phyloP scores from a whole-genome alignment of 2,797 vertebrate species.

The Uromys caudimaculatus region DNA sequence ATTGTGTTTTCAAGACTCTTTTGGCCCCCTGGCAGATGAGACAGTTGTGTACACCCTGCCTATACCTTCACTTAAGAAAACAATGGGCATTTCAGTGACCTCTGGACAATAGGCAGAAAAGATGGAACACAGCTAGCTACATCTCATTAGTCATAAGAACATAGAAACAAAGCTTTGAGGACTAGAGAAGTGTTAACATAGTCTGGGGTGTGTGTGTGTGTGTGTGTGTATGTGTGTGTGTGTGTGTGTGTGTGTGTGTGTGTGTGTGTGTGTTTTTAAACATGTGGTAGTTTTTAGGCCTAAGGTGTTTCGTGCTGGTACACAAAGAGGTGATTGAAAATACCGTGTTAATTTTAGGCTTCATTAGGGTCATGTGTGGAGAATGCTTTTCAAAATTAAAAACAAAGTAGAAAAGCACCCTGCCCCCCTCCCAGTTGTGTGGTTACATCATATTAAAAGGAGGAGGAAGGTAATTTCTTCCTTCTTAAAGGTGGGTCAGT shows the following conservation, averaged over 20 bases:
- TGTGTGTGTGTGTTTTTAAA: not conserved
- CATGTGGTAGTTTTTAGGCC: constrained; percentile 44
- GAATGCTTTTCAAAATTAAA: constrained; percentile 71
- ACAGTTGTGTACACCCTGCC: not conserved
- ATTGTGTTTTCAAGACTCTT: constrained; percentile 35
- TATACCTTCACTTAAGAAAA: not conserved
- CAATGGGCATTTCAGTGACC: constrained; percentile 2
- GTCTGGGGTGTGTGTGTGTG: not conserved
- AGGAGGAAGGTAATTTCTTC: not conserved
- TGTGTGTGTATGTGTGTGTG: no score
- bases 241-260: not conserved
- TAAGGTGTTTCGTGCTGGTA: constrained; percentile 48
- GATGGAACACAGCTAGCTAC: not conserved
- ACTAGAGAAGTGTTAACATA: constrained; percentile 53
- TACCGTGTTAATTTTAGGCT: constrained; percentile 76
- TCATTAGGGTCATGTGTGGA: constrained; percentile 70
- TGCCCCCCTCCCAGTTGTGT: not conserved
- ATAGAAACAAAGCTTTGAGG: constrained; percentile 51
- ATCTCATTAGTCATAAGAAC: constrained; percentile 25
- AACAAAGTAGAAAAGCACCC: constrained; percentile 45
- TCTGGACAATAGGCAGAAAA: constrained; percentile 19
- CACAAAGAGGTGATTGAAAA: constrained; percentile 72
- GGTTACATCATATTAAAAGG: constrained; percentile 51
- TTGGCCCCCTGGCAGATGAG: constrained; percentile 38
- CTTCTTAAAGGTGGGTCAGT: not conserved